Evolutionary conservation across 1,140 invertebrate genomes (phyloP), one percentile per base, ranked within the genome.

Genomic region (Euura lappo): DNA sequence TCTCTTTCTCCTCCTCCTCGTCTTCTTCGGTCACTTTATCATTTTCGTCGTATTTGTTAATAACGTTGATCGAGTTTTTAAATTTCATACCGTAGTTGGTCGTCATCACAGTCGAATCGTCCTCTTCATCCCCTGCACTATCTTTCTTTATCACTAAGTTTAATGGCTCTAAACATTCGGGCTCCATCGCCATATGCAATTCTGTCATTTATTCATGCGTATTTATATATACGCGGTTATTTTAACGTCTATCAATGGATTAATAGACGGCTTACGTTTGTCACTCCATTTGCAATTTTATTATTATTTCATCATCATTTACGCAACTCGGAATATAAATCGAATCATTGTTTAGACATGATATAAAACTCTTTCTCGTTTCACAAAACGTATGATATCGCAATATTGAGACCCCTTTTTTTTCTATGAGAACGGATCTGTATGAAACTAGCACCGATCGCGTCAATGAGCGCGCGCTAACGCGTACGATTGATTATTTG

Each of bases 131-230:
- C n/a, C 44, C 67, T 72, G 67, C 76, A 71, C 76, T 79, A 79
- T 85, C 78, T 77, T 88, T 88, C 76, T 88, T 88, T 65, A 88
- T 87, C 76, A 88, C 86, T 76, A 88, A 79, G 78, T 88, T 88
- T 76, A 88, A 78, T 79, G 86, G 86, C 72, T 88, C 86, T 75
- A 84, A 76, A 69, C 81, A 88, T 76, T 88, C 86, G 82, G 86
- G 81, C 86, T 88, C 86, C 86, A 88, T 88, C 76, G 83, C 86
- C 84, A 80, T 70, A 51, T 66, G 69, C 51, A 60, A 60, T 11
- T 11, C 13, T 60, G 13, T 60, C 10, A 60, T 11, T 60, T 60
- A 60, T n/a, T 8, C 13, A 60, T 60, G 51, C 13, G 51, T 60
- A n/a, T 60, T 60, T 8, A 51, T 51, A 51, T 51, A 51, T 51